Percentiles rank a stretch among this genome's conserved stretches.
Conservation (phyloP, 2,113 vertebrate genomes). For the Vicugna pacos region DNA sequence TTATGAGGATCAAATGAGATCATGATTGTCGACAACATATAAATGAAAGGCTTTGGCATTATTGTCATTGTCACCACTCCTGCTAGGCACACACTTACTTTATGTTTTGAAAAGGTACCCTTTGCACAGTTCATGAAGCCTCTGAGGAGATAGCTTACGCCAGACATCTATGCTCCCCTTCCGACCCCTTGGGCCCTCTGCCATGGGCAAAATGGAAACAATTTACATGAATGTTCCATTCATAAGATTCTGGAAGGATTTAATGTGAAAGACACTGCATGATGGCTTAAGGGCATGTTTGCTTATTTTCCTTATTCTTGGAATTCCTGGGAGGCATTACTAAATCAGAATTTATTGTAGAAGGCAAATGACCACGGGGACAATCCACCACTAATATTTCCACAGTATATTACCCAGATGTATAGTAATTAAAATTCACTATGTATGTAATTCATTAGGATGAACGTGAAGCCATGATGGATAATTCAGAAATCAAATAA, state of each 20-base stretch:
- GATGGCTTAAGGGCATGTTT: not conserved
- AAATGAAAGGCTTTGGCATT: not conserved
- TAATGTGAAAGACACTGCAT: not conserved
- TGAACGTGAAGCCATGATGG: not conserved
- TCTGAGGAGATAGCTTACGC: not conserved
- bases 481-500: not conserved
- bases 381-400: not conserved
- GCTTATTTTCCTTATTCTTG: not conserved
- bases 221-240: not conserved
- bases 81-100: not conserved
- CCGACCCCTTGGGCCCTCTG: not conserved
- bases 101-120: not conserved
- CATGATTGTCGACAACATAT: not conserved
- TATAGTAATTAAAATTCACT: not conserved
- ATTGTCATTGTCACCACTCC: not conserved
- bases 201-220: not conserved
- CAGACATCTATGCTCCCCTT: not conserved
- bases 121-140: not conserved
- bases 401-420: not conserved
- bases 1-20: constrained; percentile 38
- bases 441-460: not conserved
- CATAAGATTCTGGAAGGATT: not conserved
- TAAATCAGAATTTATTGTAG: not conserved
- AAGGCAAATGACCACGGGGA: not conserved
- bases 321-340: not conserved